A percentile compares a stretch with the other conserved stretches of the same genome.
Conservation (phyloP, 2,113 vertebrate species). For the Ciconia stormi region DNA sequence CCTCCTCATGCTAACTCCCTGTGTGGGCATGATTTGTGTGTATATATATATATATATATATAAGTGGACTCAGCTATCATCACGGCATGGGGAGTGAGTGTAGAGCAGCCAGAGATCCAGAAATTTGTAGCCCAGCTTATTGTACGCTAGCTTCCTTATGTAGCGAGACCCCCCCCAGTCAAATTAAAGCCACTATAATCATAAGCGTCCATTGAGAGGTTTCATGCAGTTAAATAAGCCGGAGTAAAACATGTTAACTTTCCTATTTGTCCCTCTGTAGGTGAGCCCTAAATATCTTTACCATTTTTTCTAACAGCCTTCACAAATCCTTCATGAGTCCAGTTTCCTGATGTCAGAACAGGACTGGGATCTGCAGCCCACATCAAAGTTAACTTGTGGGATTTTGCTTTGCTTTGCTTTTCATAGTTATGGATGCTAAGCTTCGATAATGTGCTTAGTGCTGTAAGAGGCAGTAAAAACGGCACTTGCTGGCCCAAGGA, state of each 20-base stretch:
- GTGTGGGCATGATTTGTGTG: background rate
- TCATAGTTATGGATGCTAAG: slow-evolving; percentile 38
- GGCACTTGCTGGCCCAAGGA: background rate
- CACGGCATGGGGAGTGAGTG: background rate
- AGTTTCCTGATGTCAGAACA: slow-evolving; percentile 7
- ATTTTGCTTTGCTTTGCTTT: slow-evolving; percentile 20
- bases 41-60: no score
- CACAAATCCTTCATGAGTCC: slow-evolving; percentile 21
- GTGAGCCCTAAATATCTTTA: background rate
- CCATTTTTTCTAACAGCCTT: background rate
- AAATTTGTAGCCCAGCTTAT: background rate
- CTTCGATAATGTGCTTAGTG: slow-evolving; percentile 35
- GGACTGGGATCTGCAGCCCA: background rate
- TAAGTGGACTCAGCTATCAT: background rate
- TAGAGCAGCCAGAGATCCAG: background rate
- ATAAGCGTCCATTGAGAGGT: background rate
- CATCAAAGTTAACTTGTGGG: slow-evolving; percentile 22
- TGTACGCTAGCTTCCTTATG: background rate
- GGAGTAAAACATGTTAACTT: background rate
- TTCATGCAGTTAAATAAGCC: background rate
- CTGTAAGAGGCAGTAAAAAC: slow-evolving; percentile 27
- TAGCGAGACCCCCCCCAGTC: background rate
- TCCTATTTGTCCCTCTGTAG: background rate
- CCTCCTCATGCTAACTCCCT: background rate
- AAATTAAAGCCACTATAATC: background rate